Evolutionary conservation across 2,797 vertebrate species (phyloP).

Genomic region (Falco berigora): DNA sequence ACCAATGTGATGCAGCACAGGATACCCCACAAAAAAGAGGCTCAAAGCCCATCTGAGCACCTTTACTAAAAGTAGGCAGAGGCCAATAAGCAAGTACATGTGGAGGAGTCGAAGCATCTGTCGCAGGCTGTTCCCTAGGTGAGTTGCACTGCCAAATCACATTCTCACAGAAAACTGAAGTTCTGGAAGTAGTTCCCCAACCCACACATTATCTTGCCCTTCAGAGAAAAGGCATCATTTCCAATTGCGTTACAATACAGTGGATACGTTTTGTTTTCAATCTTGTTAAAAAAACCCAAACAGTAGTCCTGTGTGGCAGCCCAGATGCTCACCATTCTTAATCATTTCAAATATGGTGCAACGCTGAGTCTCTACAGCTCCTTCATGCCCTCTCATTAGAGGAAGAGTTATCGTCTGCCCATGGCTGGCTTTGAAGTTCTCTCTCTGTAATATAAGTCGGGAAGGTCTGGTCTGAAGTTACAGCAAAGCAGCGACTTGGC

Average conservation of each 20-base stretch:
- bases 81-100: background rate
- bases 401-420: background rate
- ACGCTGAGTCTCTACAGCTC: background rate
- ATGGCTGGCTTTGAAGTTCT: background rate
- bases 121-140: background rate
- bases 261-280: accelerated
- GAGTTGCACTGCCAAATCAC: background rate
- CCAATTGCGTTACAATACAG: background rate
- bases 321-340: background rate
- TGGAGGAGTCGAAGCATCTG: background rate
- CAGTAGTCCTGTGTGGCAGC: background rate
- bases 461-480: background rate
- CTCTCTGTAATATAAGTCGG: background rate
- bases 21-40: background rate
- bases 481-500: accelerated
- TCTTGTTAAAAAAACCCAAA: background rate
- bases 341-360: background rate
- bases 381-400: background rate
- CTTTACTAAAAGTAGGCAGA: background rate
- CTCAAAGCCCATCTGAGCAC: background rate
- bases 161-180: background rate
- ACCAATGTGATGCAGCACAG: background rate
- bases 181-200: background rate
- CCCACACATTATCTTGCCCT: background rate
- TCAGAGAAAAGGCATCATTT: background rate